Evolutionary conservation across 2,113 vertebrate genomes (phyloP).

Genomic region (Cricetomys ansorgei): DNA sequence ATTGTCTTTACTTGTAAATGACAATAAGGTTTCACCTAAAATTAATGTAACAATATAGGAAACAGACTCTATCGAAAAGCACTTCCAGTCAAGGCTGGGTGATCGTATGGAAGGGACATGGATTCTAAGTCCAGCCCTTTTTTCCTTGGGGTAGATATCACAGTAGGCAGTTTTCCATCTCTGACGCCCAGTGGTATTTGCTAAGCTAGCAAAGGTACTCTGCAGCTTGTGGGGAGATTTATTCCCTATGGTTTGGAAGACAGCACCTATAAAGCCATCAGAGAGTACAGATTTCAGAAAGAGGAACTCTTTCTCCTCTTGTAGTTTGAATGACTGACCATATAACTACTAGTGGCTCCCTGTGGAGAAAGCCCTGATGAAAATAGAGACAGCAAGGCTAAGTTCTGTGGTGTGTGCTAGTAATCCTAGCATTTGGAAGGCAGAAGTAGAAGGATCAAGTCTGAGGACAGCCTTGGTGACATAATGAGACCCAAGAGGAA

Average conservation of each 20-base stretch:
- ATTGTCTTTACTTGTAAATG: conserved; percentile 25
- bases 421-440: background rate
- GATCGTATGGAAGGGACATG: background rate
- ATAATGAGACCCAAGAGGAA: background rate
- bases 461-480: background rate
- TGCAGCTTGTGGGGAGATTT: background rate
- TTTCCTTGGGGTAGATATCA: background rate
- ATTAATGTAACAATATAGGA: background rate
- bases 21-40: conserved; percentile 10
- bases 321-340: background rate
- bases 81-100: background rate
- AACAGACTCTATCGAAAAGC: background rate
- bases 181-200: background rate
- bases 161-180: background rate
- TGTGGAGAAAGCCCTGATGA: background rate
- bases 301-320: background rate
- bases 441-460: background rate
- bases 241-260: background rate
- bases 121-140: background rate
- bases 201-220: background rate
- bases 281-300: background rate
- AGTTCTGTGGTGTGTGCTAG: background rate
- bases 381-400: background rate
- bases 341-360: background rate
- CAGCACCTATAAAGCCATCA: background rate